Percentiles rank a stretch among this genome's conserved stretches.
These are phyloP conservation scores for Pseudolycoriella hygida DNA, from an alignment of 2,888 invertebrate species.

Conservation along the genomic window DNA sequence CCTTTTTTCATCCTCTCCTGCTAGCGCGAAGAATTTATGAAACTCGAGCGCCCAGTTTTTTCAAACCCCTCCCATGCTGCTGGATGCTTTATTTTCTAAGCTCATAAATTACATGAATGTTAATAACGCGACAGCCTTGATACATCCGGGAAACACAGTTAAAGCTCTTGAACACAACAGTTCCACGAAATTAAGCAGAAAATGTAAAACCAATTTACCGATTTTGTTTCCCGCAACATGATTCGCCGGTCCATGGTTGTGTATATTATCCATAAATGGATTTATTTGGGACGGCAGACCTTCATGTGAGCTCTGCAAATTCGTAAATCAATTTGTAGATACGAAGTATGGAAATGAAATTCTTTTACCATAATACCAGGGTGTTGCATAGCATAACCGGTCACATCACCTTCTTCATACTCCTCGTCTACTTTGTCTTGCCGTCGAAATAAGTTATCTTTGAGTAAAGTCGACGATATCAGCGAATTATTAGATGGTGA, in stretches of 20 bases:
- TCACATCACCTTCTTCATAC: constrained; percentile 41
- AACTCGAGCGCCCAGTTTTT: too few species aligned
- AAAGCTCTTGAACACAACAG: not conserved
- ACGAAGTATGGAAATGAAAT: too few species aligned
- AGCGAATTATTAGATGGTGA: not conserved
- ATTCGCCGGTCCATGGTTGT: not conserved
- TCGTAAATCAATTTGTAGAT: too few species aligned
- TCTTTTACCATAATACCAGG: constrained; percentile 4
- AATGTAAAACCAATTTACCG: too few species aligned
- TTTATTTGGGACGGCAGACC: not conserved
- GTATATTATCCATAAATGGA: not conserved
- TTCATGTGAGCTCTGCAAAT: too few species aligned
- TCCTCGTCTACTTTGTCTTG: constrained; percentile 27
- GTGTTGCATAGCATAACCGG: constrained; percentile 27
- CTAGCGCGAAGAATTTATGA: too few species aligned
- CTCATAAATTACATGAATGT: too few species aligned
- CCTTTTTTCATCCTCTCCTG: too few species aligned
- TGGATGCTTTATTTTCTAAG: too few species aligned
- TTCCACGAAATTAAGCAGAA: too few species aligned
- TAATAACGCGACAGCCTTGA: too few species aligned
- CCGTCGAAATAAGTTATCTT: constrained; percentile 11
- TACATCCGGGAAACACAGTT: not conserved
- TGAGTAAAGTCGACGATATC: constrained; percentile 6
- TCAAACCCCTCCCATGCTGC: too few species aligned
- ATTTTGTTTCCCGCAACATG: not conserved